A percentile compares a stretch with the other conserved stretches of the same genome.
Evolutionary conservation across 2,797 vertebrate species (phyloP).

Genomic region (Hyperoplus immaculatus): DNA sequence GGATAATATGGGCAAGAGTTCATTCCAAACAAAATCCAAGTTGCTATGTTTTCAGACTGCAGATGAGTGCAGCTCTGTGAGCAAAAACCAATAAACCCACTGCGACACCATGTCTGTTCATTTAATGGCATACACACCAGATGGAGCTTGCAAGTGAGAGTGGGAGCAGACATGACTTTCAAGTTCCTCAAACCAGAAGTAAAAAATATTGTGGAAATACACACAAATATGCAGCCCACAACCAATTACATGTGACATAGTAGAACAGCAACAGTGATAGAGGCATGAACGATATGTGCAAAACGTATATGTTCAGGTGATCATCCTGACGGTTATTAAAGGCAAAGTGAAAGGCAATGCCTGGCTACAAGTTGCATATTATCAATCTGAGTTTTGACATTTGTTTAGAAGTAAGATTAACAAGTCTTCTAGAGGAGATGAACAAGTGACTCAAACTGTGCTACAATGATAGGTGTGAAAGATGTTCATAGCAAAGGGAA

Average conservation of each 20-base stretch:
- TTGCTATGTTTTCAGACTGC: conserved; percentile 35
- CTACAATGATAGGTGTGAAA: background rate
- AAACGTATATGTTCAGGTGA: conserved; percentile 22
- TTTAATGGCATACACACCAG: conserved; percentile 65
- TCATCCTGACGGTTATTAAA: background rate
- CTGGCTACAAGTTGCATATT: background rate
- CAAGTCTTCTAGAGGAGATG: background rate
- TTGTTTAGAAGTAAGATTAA: background rate
- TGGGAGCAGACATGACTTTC: conserved; percentile 58
- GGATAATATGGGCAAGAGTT: conserved; percentile 11
- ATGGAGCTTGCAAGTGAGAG: conserved; percentile 66
- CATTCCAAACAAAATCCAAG: conserved; percentile 27
- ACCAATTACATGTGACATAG: conserved; percentile 43
- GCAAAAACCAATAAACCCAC: conserved; percentile 46
- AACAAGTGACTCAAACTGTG: conserved; percentile 1
- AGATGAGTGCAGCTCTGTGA: conserved; percentile 49
- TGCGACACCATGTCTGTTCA: conserved; percentile 52
- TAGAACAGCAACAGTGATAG: conserved; percentile 20
- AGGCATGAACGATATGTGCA: conserved; percentile 8
- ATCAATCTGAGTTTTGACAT: background rate
- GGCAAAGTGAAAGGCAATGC: conserved; percentile 16
- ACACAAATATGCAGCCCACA: conserved; percentile 37
- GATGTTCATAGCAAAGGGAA: background rate
- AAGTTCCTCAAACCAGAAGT: conserved; percentile 62
- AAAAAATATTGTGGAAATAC: conserved; percentile 52